Conservation (phyloP, 64 coral and sea anemone species). For the Anthopleura sola region DNA sequence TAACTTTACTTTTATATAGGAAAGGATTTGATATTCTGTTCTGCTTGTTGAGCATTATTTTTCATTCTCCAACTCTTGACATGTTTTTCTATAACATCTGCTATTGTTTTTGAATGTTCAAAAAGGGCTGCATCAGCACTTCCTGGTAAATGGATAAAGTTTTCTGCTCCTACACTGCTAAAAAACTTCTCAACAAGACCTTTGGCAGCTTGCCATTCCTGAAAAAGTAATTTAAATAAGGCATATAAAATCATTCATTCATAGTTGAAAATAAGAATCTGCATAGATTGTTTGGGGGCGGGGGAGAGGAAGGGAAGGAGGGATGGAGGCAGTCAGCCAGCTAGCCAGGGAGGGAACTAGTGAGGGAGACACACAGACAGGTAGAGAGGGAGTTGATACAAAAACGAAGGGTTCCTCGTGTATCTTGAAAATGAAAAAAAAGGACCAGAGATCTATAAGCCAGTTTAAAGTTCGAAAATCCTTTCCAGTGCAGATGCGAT, state of each 20-base stretch:
- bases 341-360: too few species aligned
- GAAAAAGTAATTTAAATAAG: slow-evolving; percentile 1
- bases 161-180: slow-evolving; percentile 44
- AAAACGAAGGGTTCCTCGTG: neutral
- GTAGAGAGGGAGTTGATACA: neutral
- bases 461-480: neutral
- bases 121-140: slow-evolving; percentile 60
- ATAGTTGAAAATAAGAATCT: too few species aligned
- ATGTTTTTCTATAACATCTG: slow-evolving; percentile 66
- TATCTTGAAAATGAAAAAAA: neutral
- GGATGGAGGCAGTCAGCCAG: too few species aligned
- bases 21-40: neutral
- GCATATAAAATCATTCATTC: neutral
- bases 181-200: slow-evolving; percentile 29
- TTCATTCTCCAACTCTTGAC: slow-evolving; percentile 66
- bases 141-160: slow-evolving; percentile 47
- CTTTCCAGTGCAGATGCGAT: too few species aligned
- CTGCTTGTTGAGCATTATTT: neutral
- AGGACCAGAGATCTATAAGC: neutral
- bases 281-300: neutral
- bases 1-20: neutral
- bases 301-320: too few species aligned
- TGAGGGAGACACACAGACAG: too few species aligned
- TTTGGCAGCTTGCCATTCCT: slow-evolving; percentile 70
- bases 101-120: slow-evolving; percentile 59